These are phyloP conservation scores for Pteropus alecto DNA, from an alignment of 2,113 vertebrate genomes.

Conservation along the genomic window DNA sequence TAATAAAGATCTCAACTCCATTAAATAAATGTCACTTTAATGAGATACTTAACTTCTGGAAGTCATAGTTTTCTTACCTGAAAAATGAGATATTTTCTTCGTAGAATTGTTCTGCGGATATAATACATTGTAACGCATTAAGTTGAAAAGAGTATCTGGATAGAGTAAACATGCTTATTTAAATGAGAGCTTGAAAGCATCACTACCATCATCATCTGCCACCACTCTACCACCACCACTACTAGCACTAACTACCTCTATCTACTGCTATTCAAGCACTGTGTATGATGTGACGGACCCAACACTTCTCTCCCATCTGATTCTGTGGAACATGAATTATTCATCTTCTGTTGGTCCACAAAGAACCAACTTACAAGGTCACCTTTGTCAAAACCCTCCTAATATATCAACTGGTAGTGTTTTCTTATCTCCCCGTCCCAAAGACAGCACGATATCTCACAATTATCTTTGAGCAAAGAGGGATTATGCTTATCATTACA, in stretches of 20 bases:
- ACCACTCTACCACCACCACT: no score
- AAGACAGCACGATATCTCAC: not conserved
- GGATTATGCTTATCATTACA: not conserved
- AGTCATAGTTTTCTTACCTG: not conserved
- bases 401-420: not conserved
- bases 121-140: not conserved
- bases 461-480: not conserved
- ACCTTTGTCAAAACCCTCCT: not conserved
- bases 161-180: not conserved
- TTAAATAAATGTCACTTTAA: not conserved
- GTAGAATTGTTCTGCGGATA: not conserved
- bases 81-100: not conserved
- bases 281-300: accelerated
- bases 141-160: not conserved
- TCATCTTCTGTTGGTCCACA: not conserved
- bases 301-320: not conserved
- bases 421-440: not conserved
- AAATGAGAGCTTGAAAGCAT: not conserved
- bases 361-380: not conserved
- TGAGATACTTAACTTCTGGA: not conserved
- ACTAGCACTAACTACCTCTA: no score
- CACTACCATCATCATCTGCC: no score
- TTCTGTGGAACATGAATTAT: accelerated
- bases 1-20: not conserved
- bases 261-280: not conserved